Conservation (phyloP, 30 jellyfish, hydroid and myxozoan genomes). For the Cassiopea andromeda region DNA sequence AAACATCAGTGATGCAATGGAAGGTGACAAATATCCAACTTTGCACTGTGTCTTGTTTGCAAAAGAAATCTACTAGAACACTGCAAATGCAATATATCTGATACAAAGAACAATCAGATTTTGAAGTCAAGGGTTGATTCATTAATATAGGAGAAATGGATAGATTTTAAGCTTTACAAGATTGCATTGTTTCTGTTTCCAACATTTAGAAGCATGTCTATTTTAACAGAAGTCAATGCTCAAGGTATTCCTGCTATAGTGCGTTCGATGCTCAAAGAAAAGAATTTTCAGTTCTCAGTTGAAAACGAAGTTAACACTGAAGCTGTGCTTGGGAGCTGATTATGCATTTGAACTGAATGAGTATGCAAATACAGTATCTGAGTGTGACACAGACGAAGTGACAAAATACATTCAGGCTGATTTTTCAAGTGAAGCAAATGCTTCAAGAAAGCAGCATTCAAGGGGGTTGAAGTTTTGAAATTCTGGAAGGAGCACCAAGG, state of each 20-base stretch:
- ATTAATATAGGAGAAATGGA: neutral
- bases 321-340: too few relatives aligned
- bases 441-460: too few relatives aligned
- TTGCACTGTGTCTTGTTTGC: neutral
- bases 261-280: neutral
- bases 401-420: too few relatives aligned
- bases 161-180: neutral
- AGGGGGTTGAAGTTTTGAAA: too few relatives aligned
- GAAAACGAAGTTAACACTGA: neutral
- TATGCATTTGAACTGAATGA: too few relatives aligned
- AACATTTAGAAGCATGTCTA: neutral
- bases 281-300: neutral
- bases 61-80: neutral
- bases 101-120: neutral
- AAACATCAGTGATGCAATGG: neutral
- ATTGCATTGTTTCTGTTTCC: neutral
- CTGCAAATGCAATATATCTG: neutral
- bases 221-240: neutral
- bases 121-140: neutral
- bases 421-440: too few relatives aligned
- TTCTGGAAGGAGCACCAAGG: too few relatives aligned
- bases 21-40: neutral
- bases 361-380: too few relatives aligned
- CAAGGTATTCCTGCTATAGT: neutral
- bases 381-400: too few relatives aligned